These are phyloP conservation scores for Trachelipus rathkii DNA, from an alignment of 1,140 invertebrate species.

Conservation along the genomic window DNA sequence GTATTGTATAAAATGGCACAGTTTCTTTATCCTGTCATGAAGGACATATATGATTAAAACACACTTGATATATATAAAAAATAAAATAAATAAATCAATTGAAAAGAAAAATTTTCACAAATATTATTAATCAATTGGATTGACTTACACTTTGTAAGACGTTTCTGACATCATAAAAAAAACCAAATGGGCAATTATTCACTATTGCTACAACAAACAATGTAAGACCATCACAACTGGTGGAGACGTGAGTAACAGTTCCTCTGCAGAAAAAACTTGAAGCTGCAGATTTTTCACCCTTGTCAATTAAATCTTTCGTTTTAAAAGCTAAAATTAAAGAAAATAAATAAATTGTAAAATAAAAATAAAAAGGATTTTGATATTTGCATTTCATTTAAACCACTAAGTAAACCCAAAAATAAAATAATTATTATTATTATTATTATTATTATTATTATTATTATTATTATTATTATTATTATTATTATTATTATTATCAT, in stretches of 20 bases:
- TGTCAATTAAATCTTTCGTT: background rate
- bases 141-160: background rate
- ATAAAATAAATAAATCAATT: background rate
- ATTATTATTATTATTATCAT: no score
- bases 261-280: background rate
- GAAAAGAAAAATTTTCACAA: background rate
- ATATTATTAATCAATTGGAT: background rate
- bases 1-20: background rate
- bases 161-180: background rate
- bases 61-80: background rate
- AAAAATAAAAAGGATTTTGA: no score
- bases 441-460: no score
- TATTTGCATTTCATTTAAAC: no score
- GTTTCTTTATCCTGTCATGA: background rate
- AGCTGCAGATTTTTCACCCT: background rate
- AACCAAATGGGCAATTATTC: background rate
- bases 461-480: no score
- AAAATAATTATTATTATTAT: no score
- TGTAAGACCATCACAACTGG: background rate
- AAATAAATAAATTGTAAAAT: no score
- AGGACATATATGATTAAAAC: background rate
- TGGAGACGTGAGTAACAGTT: background rate
- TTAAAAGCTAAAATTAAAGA: background rate
- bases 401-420: no score
- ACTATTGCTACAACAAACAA: background rate